Percentiles rank a stretch among this genome's conserved stretches.
phyloP scores from a whole-genome alignment of 1,140 invertebrate species.

The Conus betulinus region DNA sequence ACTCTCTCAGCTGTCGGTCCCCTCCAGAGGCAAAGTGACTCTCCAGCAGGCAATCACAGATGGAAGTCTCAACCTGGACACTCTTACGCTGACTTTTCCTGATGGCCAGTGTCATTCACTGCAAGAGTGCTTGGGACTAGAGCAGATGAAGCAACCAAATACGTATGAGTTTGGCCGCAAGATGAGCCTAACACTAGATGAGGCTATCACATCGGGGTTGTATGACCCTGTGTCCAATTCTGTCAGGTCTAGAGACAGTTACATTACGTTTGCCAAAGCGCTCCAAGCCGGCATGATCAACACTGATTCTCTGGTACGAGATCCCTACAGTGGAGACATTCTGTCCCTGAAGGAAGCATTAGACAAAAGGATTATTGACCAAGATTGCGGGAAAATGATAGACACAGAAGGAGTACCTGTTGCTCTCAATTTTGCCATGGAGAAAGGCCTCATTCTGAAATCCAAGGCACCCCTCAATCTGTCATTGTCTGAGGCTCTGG shows the following conservation, averaged over 20 bases:
- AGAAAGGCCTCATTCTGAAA: slow-evolving; percentile 88
- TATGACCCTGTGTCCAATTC: slow-evolving; percentile 84
- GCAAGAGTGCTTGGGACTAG: slow-evolving; percentile 41
- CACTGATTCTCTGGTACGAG: slow-evolving; percentile 80
- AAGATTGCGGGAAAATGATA: slow-evolving; percentile 82
- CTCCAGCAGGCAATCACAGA: slow-evolving; percentile 84
- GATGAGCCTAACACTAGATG: slow-evolving; percentile 83
- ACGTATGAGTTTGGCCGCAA: slow-evolving; percentile 49
- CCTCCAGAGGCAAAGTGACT: slow-evolving; percentile 76
- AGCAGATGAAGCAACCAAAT: slow-evolving; percentile 33
- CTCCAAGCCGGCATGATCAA: slow-evolving; percentile 90
- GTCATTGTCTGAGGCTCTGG: slow-evolving; percentile 88
- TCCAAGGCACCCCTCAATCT: slow-evolving; percentile 88
- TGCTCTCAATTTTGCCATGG: slow-evolving; percentile 91
- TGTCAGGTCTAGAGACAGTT: slow-evolving; percentile 54
- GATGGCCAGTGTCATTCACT: slow-evolving; percentile 43
- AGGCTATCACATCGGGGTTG: slow-evolving; percentile 88
- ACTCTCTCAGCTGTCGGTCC: slow-evolving; percentile 57
- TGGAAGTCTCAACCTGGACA: slow-evolving; percentile 86
- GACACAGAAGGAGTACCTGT: slow-evolving; percentile 82
- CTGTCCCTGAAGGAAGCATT: slow-evolving; percentile 90
- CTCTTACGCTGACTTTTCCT: slow-evolving; percentile 43
- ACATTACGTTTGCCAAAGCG: slow-evolving; percentile 79
- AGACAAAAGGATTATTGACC: slow-evolving; percentile 86
- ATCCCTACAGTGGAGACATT: slow-evolving; percentile 83